A percentile compares a stretch with the other conserved stretches of the same genome.
phyloP scores from a whole-genome alignment of 1,140 invertebrate species.

The Branchinecta lindahli region DNA sequence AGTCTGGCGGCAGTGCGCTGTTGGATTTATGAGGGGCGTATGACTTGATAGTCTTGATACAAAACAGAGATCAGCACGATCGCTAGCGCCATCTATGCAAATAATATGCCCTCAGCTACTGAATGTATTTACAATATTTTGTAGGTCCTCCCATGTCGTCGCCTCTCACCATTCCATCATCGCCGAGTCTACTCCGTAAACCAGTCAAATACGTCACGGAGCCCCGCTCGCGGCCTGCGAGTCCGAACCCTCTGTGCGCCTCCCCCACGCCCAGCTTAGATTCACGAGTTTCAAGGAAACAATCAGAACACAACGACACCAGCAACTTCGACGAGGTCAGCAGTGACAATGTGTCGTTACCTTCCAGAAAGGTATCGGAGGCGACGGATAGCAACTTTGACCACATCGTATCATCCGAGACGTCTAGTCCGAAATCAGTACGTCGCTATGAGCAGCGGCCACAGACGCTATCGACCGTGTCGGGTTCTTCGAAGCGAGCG shows the following conservation, averaged over 20 bases:
- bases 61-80: no score
- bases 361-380: background rate
- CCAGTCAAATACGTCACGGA: slow-evolving; percentile 16
- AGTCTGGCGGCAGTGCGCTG: no score
- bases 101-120: no score
- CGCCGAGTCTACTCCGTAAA: background rate
- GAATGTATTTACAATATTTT: no score
- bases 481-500: slow-evolving; percentile 9
- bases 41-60: no score
- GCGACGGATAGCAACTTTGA: background rate
- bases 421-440: background rate
- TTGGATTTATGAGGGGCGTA: no score
- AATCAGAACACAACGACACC: slow-evolving; percentile 10
- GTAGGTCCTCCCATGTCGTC: no score
- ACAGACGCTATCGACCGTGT: background rate
- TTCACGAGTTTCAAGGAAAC: background rate
- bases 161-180: background rate
- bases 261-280: background rate
- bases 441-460: background rate
- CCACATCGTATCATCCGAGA: background rate
- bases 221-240: slow-evolving; percentile 16
- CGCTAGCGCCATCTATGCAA: no score
- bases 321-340: background rate
- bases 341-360: background rate
- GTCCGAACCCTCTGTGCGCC: background rate